A percentile compares a stretch with the other conserved stretches of the same genome.
These are phyloP conservation scores for Proisotoma minuta DNA, from an alignment of 2,888 invertebrate species.

Conservation along the genomic window DNA sequence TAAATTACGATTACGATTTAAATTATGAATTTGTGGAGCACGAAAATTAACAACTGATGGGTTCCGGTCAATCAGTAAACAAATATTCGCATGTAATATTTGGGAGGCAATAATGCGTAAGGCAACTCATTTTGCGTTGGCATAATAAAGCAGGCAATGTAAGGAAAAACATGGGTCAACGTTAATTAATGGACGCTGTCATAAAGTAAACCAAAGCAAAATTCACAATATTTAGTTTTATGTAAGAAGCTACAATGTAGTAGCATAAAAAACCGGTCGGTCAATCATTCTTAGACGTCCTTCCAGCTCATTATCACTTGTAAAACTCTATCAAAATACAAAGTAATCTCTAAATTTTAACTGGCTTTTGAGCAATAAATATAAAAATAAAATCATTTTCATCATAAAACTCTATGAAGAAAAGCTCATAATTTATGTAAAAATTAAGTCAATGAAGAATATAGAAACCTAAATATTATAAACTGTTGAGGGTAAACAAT, in stretches of 20 bases:
- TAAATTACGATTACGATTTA: too few relatives aligned
- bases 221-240: too few relatives aligned
- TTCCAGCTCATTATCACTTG: slow-evolving; percentile 24
- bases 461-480: not conserved
- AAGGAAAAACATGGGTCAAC: too few relatives aligned
- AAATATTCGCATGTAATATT: too few relatives aligned
- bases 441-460: not conserved
- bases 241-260: too few relatives aligned
- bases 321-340: not conserved
- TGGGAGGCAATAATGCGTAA: too few relatives aligned
- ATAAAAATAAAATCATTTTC: not conserved
- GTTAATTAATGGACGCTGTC: not conserved
- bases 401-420: not conserved
- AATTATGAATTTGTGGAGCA: too few relatives aligned
- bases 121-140: too few relatives aligned
- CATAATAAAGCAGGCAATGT: too few relatives aligned
- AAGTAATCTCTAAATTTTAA: not conserved
- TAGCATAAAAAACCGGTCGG: slow-evolving; percentile 10
- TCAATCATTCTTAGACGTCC: slow-evolving; percentile 8
- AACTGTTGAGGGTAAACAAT: not conserved
- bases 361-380: not conserved
- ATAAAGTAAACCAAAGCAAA: slow-evolving; percentile 9
- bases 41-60: too few relatives aligned
- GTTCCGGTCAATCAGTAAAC: too few relatives aligned
- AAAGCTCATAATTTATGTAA: not conserved